A percentile compares a stretch with the other conserved stretches of the same genome.
phyloP scores from a whole-genome alignment of 2,888 invertebrate species.

The Panorpa germanica region DNA sequence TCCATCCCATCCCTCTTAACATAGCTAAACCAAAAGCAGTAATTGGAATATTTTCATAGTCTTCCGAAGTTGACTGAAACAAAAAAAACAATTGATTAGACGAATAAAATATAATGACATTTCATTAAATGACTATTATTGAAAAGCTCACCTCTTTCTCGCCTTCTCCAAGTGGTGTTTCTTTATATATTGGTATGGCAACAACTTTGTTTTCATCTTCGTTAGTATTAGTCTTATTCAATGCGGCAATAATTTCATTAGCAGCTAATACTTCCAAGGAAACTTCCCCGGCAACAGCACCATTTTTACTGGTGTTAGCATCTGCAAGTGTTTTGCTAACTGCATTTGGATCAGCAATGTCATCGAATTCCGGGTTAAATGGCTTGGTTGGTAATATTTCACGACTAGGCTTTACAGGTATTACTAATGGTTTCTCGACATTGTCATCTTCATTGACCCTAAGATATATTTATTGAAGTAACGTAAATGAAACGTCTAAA shows the following conservation, averaged over 20 bases:
- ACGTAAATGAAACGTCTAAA: slow-evolving; percentile 7
- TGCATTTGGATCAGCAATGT: too few species aligned
- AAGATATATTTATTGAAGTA: slow-evolving; percentile 9
- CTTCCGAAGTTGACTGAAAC: slow-evolving; percentile 39
- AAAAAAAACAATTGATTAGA: slow-evolving; percentile 9
- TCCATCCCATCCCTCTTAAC: slow-evolving; percentile 91
- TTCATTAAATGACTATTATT: background rate
- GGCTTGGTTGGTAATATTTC: slow-evolving; percentile 30
- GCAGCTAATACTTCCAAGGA: slow-evolving; percentile 53
- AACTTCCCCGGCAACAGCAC: slow-evolving; percentile 20
- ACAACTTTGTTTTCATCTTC: slow-evolving; percentile 21
- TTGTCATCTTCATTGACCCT: slow-evolving; percentile 30
- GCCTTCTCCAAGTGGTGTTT: slow-evolving; percentile 35
- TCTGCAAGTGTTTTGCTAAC: too few species aligned
- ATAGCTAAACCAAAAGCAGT: slow-evolving; percentile 79
- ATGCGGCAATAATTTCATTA: slow-evolving; percentile 46
- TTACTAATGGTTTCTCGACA: slow-evolving; percentile 38
- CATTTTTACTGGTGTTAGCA: too few species aligned
- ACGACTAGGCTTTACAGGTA: slow-evolving; percentile 40
- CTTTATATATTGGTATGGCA: slow-evolving; percentile 35
- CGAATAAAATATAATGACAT: slow-evolving; percentile 5
- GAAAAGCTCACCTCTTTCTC: slow-evolving; percentile 33
- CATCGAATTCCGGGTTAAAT: slow-evolving; percentile 17
- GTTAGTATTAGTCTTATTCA: slow-evolving; percentile 23
- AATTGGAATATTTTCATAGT: slow-evolving; percentile 55